phyloP scores from a whole-genome alignment of 23 tunicate genomes.

The Clavelina lepadiformis region DNA sequence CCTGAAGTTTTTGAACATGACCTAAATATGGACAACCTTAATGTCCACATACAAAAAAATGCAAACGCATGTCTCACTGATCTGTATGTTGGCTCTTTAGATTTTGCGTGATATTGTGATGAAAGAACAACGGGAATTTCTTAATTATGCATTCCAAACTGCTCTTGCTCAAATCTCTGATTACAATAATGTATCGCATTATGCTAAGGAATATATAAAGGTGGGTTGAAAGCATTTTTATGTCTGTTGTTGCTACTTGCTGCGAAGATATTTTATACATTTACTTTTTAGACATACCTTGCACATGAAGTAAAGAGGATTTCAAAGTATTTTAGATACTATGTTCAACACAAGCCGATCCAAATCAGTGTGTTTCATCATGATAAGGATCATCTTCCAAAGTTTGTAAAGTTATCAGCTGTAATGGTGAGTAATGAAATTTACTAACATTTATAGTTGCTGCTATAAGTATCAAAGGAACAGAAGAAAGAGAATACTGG shows the following conservation, averaged over 20 bases:
- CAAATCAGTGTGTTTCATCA: conserved; percentile 28
- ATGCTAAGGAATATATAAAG: conserved; percentile 13
- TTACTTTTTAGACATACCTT: conserved; percentile 18
- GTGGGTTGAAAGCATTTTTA: neutral
- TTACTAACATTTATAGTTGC: too few species aligned
- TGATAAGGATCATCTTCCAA: conserved; percentile 28
- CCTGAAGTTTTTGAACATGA: too few species aligned
- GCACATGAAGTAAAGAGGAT: conserved; percentile 5
- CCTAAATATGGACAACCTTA: too few species aligned
- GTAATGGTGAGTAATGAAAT: conserved; percentile 5
- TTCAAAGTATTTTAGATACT: conserved; percentile 13
- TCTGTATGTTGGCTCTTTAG: too few species aligned
- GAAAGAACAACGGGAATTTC: conserved; percentile 20
- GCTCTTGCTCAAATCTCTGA: neutral
- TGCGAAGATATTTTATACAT: neutral
- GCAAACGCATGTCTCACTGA: too few species aligned
- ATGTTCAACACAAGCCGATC: conserved; percentile 23
- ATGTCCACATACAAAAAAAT: too few species aligned
- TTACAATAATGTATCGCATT: conserved; percentile 17
- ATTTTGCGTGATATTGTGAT: too few species aligned
- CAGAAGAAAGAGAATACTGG: neutral
- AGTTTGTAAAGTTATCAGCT: conserved; percentile 2
- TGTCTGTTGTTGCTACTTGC: neutral
- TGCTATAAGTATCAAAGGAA: neutral
- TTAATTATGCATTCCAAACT: conserved; percentile 11